Conservation (phyloP, 2,797 vertebrate species). For the Microcaecilia unicolor region DNA sequence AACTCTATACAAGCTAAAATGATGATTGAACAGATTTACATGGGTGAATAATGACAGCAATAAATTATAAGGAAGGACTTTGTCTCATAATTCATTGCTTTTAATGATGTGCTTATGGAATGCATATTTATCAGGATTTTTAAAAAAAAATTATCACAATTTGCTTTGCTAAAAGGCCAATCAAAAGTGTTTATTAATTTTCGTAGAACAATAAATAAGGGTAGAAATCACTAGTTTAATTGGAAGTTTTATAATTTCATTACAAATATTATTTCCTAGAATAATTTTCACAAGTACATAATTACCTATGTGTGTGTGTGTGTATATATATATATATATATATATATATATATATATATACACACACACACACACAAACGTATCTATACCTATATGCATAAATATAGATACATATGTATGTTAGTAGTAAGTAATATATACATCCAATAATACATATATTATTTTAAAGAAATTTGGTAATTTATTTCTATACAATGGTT, state of each 20-base stretch:
- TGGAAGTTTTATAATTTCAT: conserved; percentile 19
- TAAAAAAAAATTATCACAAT: conserved; percentile 26
- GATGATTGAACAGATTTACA: conserved; percentile 79
- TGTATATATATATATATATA: neutral
- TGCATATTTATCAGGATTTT: conserved; percentile 54
- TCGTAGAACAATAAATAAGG: neutral
- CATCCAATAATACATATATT: conserved; percentile 4
- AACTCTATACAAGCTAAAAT: conserved; percentile 57
- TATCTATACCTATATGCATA: neutral
- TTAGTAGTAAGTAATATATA: conserved; percentile 8
- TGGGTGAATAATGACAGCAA: conserved; percentile 85
- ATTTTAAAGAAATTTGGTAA: conserved; percentile 24
- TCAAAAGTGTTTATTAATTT: conserved; percentile 43
- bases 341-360: conserved; percentile 11
- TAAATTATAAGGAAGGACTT: conserved; percentile 86
- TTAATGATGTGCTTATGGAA: conserved; percentile 81
- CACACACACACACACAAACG: conserved; percentile 21
- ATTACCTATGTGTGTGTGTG: neutral
- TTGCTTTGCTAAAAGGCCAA: conserved; percentile 84
- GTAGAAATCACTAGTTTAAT: conserved; percentile 20
- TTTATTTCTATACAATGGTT: conserved; percentile 29
- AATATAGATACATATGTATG: neutral
- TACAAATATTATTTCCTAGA: neutral
- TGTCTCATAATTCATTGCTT: conserved; percentile 92
- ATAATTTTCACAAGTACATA: conserved; percentile 14